Conservation (phyloP, 2,797 vertebrate genomes). For the Macropus fuliginosus region DNA sequence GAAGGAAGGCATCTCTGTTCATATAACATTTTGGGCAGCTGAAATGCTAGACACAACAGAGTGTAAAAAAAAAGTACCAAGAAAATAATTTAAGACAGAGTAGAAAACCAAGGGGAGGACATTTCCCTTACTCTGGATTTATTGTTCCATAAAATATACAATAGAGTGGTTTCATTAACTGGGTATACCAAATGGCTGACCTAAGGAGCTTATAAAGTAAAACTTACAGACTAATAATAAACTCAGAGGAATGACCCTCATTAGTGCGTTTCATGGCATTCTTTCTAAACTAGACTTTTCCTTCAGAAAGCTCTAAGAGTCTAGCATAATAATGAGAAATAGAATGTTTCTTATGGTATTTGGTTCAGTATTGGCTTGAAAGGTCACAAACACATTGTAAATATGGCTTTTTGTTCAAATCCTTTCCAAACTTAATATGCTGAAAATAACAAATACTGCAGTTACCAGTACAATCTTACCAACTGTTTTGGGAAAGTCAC, state of each 20-base stretch:
- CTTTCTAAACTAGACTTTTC: not conserved
- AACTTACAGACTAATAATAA: constrained; percentile 1
- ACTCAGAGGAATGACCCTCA: not conserved
- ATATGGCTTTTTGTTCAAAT: not conserved
- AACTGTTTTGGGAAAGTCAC: not conserved
- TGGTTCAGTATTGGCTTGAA: not conserved
- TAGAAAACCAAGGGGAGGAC: not conserved
- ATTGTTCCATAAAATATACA: not conserved
- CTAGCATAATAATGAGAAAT: not conserved
- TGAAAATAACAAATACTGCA: not conserved
- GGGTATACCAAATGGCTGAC: not conserved
- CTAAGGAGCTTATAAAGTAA: not conserved
- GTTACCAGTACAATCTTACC: not conserved
- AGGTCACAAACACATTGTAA: not conserved
- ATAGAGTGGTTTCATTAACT: constrained; percentile 2
- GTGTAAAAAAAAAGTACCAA: not conserved
- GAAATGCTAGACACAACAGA: not conserved
- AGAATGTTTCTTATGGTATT: not conserved
- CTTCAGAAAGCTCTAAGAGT: not conserved
- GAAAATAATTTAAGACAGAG: not conserved
- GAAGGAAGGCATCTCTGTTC: not conserved
- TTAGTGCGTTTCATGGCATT: not conserved
- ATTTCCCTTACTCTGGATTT: constrained; percentile 2
- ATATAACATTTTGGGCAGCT: not conserved
- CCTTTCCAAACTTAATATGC: not conserved